phyloP scores from a whole-genome alignment of 2,888 invertebrate genomes.

The Margaritifera margaritifera region DNA sequence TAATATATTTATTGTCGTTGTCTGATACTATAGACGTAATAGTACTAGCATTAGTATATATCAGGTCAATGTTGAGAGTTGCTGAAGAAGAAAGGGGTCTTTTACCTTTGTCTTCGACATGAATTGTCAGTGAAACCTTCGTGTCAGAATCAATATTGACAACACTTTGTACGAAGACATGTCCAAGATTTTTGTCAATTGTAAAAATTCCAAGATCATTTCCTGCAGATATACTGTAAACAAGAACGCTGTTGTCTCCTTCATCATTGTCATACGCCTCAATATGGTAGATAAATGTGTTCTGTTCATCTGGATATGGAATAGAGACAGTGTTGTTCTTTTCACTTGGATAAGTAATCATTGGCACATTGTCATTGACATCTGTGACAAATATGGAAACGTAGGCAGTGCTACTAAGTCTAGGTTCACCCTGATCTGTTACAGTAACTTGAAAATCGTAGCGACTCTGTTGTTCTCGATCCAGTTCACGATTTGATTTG shows the following conservation, averaged over 20 bases:
- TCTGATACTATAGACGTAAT: conserved; percentile 18
- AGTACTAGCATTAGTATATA: conserved; percentile 13
- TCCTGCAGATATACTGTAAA: conserved; percentile 42
- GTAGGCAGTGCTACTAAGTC: conserved; percentile 29
- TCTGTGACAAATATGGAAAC: conserved; percentile 54
- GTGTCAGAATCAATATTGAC: conserved; percentile 29
- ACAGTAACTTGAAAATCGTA: conserved; percentile 43
- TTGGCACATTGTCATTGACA: conserved; percentile 64
- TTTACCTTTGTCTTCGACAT: conserved; percentile 50
- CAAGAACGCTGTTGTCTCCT: conserved; percentile 32
- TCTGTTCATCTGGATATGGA: conserved; percentile 40
- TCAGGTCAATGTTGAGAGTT: conserved; percentile 29
- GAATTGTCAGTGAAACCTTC: conserved; percentile 41
- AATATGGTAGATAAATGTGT: conserved; percentile 41
- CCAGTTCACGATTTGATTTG: conserved; percentile 38
- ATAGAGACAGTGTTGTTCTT: conserved; percentile 54
- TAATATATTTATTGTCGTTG: conserved; percentile 35
- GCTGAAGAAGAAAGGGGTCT: conserved; percentile 38
- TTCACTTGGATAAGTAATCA: conserved; percentile 54
- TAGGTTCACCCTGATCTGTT: conserved; percentile 41
- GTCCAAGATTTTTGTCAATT: conserved; percentile 39
- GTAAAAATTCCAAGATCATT: conserved; percentile 43
- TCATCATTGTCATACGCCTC: conserved; percentile 43
- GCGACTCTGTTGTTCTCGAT: conserved; percentile 36
- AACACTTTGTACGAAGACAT: conserved; percentile 36